Percentiles rank a stretch among this genome's conserved stretches.
These are phyloP conservation scores for Zaprionus taronus DNA, from an alignment of 1,140 invertebrate species.

Conservation along the genomic window DNA sequence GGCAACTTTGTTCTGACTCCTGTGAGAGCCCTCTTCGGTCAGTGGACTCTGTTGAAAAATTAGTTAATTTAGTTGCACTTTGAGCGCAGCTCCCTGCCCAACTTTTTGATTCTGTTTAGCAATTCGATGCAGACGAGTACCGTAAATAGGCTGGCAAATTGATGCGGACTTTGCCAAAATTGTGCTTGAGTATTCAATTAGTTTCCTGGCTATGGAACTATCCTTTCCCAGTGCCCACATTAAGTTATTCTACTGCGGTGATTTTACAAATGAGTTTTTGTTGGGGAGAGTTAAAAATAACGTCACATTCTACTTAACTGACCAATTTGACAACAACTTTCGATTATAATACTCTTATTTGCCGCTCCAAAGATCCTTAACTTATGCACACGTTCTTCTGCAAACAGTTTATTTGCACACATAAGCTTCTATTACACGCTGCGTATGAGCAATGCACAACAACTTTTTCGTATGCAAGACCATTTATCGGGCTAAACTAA, in stretches of 20 bases:
- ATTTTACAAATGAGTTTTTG: not conserved
- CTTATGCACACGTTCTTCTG: no score
- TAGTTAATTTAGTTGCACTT: slow-evolving; percentile 70
- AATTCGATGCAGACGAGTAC: slow-evolving; percentile 35
- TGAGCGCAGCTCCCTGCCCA: slow-evolving; percentile 4
- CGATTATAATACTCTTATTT: not conserved
- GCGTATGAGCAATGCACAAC: slow-evolving; percentile 48
- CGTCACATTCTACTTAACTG: not conserved
- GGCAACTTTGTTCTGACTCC: slow-evolving; percentile 69
- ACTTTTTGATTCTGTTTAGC: not conserved
- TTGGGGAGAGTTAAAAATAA: no score
- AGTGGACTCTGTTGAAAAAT: slow-evolving; percentile 67
- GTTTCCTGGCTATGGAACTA: not conserved
- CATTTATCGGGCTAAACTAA: not conserved
- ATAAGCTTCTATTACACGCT: slow-evolving; percentile 17
- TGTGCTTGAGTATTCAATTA: slow-evolving; percentile 34
- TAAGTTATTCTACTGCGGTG: not conserved
- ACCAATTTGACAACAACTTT: not conserved
- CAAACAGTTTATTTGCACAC: slow-evolving; percentile 2
- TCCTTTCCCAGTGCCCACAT: not conserved
- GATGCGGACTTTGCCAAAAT: slow-evolving; percentile 22
- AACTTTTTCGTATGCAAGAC: slow-evolving; percentile 45
- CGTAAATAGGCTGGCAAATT: slow-evolving; percentile 69
- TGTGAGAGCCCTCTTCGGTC: slow-evolving; percentile 39
- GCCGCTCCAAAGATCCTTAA: not conserved